phyloP scores from a whole-genome alignment of 2,888 invertebrate species.

The Lochmaea capreae region DNA sequence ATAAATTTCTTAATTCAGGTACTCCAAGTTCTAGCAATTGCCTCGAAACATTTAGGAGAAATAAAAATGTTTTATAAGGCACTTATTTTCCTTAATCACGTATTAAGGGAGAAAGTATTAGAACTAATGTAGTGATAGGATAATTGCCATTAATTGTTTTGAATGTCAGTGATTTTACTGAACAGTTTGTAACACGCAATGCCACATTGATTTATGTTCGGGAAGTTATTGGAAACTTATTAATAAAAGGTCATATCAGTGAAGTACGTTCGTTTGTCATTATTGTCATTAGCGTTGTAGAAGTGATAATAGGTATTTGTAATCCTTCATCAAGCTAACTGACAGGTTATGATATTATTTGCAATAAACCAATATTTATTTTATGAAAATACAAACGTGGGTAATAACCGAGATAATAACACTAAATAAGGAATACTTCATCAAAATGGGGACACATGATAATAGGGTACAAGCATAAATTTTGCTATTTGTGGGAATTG shows the following conservation, averaged over 20 bases:
- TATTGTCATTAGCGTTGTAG: too few species aligned
- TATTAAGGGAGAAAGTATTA: neutral
- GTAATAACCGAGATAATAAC: too few species aligned
- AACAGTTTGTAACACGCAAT: neutral
- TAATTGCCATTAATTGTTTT: constrained; percentile 4
- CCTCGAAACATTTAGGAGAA: neutral
- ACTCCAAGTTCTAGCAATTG: neutral
- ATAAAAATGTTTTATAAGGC: neutral
- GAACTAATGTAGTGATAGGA: constrained; percentile 12
- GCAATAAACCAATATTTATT: too few species aligned
- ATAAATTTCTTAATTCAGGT: neutral
- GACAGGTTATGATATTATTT: too few species aligned
- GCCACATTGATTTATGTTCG: neutral
- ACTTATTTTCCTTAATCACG: neutral
- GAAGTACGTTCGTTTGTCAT: neutral
- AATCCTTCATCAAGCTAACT: too few species aligned
- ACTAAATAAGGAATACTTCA: too few species aligned
- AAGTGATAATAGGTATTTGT: too few species aligned
- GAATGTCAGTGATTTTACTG: neutral
- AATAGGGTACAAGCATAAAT: too few species aligned
- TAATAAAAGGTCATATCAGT: neutral
- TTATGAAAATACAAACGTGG: too few species aligned
- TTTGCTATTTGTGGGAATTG: too few species aligned
- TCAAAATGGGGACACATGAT: too few species aligned
- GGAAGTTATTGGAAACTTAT: neutral